Evolutionary conservation across 1,140 invertebrate species (phyloP).

Genomic region (Musca vetustissima): DNA sequence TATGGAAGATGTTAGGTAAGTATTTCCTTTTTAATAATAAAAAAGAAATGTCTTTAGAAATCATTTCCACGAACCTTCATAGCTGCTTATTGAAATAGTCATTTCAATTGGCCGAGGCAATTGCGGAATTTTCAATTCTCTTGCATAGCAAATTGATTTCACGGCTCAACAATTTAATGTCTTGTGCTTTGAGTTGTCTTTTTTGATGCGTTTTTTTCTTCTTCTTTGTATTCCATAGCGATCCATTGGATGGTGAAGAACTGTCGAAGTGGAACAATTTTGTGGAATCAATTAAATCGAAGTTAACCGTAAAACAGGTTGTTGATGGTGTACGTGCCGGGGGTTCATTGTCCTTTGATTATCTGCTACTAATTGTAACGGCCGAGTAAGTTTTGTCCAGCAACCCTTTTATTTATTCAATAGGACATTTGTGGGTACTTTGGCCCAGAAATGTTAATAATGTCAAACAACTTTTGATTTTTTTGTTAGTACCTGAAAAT

Average conservation of each 20-base stretch:
- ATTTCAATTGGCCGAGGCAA: neutral
- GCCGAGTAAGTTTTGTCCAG: constrained; percentile 73
- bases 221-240: too few species aligned
- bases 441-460: too few species aligned
- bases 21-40: neutral
- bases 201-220: too few species aligned
- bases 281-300: constrained; percentile 72
- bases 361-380: constrained; percentile 73
- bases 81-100: neutral
- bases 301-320: constrained; percentile 82
- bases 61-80: neutral
- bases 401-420: too few species aligned
- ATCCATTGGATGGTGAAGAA: constrained; percentile 44
- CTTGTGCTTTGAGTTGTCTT: neutral
- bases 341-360: constrained; percentile 82
- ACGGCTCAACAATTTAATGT: neutral
- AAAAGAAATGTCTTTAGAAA: neutral
- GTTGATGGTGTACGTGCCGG: constrained; percentile 76
- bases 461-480: too few species aligned
- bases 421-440: too few species aligned
- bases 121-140: too few species aligned
- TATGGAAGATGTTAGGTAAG: constrained; percentile 56
- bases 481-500: too few species aligned
- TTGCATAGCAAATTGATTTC: too few species aligned
- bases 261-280: constrained; percentile 69